phyloP scores from a whole-genome alignment of 2,113 vertebrate species.

The Ailuropoda melanoleuca region DNA sequence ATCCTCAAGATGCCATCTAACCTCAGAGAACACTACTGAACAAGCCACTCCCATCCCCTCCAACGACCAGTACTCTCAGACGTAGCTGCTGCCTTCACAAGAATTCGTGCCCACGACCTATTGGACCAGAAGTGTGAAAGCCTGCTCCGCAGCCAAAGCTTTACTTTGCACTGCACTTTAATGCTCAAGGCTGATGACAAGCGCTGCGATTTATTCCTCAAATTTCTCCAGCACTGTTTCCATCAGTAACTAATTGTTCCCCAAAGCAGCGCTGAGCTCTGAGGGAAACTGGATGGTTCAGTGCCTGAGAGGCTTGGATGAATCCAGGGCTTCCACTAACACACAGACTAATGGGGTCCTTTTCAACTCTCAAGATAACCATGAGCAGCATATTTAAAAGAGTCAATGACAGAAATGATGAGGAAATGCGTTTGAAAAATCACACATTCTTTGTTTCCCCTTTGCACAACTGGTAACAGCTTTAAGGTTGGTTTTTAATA shows the following conservation, averaged over 20 bases:
- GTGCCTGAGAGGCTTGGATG: background rate
- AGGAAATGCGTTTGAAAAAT: background rate
- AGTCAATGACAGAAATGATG: background rate
- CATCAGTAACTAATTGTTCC: constrained; percentile 75
- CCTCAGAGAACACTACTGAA: constrained; percentile 46
- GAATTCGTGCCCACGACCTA: constrained; percentile 79
- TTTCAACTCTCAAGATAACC: background rate
- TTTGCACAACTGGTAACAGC: background rate
- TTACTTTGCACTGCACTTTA: constrained; percentile 78
- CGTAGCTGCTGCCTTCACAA: constrained; percentile 70
- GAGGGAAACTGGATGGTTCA: background rate
- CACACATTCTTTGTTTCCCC: background rate
- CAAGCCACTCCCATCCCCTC: constrained; percentile 46
- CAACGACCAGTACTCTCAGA: constrained; percentile 45
- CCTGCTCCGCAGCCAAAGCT: constrained; percentile 78
- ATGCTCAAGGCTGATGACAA: constrained; percentile 77
- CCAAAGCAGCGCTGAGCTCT: background rate
- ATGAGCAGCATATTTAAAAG: background rate
- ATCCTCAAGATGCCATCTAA: constrained; percentile 46
- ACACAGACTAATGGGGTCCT: background rate
- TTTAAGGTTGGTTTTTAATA: background rate
- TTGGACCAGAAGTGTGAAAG: constrained; percentile 83
- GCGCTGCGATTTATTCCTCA: constrained; percentile 77
- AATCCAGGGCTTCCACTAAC: background rate
- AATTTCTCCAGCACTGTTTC: constrained; percentile 76